Base-by-base conservation (phyloP, 1,140 invertebrate species). In the Batillaria attramentaria region DNA sequence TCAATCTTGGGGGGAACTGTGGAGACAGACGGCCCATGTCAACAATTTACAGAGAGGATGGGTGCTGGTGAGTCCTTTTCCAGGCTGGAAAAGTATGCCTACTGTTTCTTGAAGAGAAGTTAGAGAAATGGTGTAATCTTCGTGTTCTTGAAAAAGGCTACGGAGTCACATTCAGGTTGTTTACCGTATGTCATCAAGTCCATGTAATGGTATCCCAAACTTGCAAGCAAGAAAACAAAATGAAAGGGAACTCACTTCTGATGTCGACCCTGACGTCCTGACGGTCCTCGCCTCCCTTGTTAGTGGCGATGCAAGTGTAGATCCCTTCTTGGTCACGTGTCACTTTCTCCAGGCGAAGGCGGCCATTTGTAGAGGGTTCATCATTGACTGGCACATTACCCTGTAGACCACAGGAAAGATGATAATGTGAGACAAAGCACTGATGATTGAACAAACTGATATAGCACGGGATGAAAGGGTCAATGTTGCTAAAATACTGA, bases 211-310 rank as follows among this genome's bases (percentile, higher is more conserved):
- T n/a, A n/a, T 50, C 10, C 46, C 10, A 24, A 10, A 10, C 46
- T 50, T 8, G 46, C 10, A 50, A 50, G 46, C 46, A 50, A 50
- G 10, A 50, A 50, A 13, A 50, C 10, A 50, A 24, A 50, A 24
- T 50, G 46, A 50, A 50, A 13, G 46, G 24, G 24, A 50, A 50
- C 10, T 65, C 50, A 70, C 68, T 70, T 28, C 50, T 70, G 68
- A 70, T 42, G 24, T 70, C 68, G 24, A 70, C 41, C n/a, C 3
- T 3, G n/a, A 46, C 10, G 39, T 37, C 39, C 4, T 28, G n/a
- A 13, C 13, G 5, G 8, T 43, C 33, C 39, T 5, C 13, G 41
- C 68, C 68, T 0, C 68, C 68, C n/a, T 28, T 28, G 68, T 70
- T 70, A 8, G 13, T 46, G 41, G 68, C 68, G 5, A 46, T 37